phyloP scores from a whole-genome alignment of 2,888 invertebrate species.

The Emmelina monodactyla region DNA sequence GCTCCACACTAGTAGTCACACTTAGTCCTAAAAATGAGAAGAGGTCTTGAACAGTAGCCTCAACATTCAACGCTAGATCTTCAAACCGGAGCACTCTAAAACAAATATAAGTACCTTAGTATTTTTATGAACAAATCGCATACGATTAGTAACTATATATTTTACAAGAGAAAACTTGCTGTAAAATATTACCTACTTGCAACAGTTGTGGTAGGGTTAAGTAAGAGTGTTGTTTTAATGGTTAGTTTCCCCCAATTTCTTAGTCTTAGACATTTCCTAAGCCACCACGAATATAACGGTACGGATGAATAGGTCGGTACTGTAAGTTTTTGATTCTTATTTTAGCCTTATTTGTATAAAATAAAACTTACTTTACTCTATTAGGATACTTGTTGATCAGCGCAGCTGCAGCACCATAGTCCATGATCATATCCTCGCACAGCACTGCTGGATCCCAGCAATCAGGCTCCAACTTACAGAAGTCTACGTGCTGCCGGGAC shows the following conservation, averaged over 20 bases:
- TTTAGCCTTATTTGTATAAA: too few species aligned
- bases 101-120: conserved; percentile 11
- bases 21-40: conserved; percentile 80
- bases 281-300: too few species aligned
- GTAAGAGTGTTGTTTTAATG: too few species aligned
- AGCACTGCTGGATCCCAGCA: conserved; percentile 80
- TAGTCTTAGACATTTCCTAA: too few species aligned
- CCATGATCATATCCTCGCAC: conserved; percentile 83
- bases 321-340: too few species aligned
- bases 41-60: conserved; percentile 71
- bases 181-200: too few species aligned
- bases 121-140: too few species aligned
- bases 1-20: conserved; percentile 69
- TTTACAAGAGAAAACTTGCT: too few species aligned
- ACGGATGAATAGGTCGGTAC: too few species aligned
- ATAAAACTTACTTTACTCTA: conserved; percentile 71
- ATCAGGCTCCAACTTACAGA: conserved; percentile 79
- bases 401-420: conserved; percentile 77
- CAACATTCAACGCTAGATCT: conserved; percentile 81
- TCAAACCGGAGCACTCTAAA: conserved; percentile 83
- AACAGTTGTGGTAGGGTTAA: too few species aligned
- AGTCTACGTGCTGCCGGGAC: conserved; percentile 81
- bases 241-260: too few species aligned
- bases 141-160: too few species aligned
- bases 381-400: conserved; percentile 73